Base-by-base conservation (phyloP, 2,888 invertebrate genomes). In the Griposia aprilina region DNA sequence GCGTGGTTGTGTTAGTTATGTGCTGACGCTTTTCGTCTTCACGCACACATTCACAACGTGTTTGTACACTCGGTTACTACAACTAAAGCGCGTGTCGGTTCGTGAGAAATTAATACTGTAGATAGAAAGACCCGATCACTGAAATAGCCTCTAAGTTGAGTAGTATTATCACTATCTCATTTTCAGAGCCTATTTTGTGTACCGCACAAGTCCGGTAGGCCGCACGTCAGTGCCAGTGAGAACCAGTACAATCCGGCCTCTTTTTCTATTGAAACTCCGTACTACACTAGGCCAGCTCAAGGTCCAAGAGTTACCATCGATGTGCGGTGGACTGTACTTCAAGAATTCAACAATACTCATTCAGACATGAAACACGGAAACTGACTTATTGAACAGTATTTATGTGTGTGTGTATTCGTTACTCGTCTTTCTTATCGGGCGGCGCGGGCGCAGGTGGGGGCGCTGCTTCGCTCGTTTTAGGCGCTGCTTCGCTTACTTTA, bases 381-480 rank as follows among this genome's bases (percentile, higher is more conserved):
- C 70, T 59, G 45, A 82, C 83, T 68, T 77, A 82, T 74, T n/a
- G 20, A 72, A 72, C 50, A 65, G 48, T 60, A 50, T 50, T 36
- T 60, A 23, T 41, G 23, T 36, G 48, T 59, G 11, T 70, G 70
- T 57, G 13, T 72, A 57, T 62, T 52, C 48, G 70, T 83, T 85
- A 72, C 41, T 83, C 59, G 36, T 50, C 45, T n/a, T 80, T 80
- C 57, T 87, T 84, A 88, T 92, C 93, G 8, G 94, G 93, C 69
- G 93, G 93, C 83, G 94, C 87, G 3, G 93, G 92, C 80, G 94
- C 88, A 17, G 93, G 92, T 57, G 91, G 85, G 0, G 92, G 92
- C 36, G 77, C 52, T 13, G 60, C 63, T 57, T 82, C 60, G 67
- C 59, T 80, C 10, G 72, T 69, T 5, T 52, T 57, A 8, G 80